Conservation (phyloP, 2,888 invertebrate species). For the Colletes collaris region DNA sequence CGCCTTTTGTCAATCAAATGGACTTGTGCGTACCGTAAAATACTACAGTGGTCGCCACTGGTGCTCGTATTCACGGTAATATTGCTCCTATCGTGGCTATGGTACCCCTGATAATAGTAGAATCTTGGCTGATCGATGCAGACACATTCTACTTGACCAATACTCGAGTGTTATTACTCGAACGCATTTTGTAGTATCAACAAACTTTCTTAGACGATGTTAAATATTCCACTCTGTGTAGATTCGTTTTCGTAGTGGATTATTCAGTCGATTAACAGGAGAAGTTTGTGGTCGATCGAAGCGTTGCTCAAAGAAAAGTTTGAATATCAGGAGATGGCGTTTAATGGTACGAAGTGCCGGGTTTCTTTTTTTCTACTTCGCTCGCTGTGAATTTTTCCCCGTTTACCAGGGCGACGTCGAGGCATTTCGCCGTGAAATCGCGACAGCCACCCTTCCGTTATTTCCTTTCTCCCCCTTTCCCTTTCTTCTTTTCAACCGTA, state of each 20-base stretch:
- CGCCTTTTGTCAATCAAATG: background rate
- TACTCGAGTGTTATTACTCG: too few species aligned
- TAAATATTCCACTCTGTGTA: too few species aligned
- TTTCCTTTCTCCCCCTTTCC: background rate
- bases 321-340: background rate
- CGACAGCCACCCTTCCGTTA: conserved; percentile 7
- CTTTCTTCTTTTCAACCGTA: conserved; percentile 15
- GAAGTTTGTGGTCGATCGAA: background rate
- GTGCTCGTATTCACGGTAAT: too few species aligned
- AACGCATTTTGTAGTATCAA: too few species aligned
- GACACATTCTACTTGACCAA: too few species aligned
- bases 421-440: conserved; percentile 12
- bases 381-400: conserved; percentile 1
- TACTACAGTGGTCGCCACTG: background rate
- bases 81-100: too few species aligned
- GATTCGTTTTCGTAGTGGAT: too few species aligned
- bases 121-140: too few species aligned
- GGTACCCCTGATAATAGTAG: too few species aligned
- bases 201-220: too few species aligned
- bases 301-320: conserved; percentile 4
- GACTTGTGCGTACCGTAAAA: background rate
- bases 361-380: conserved; percentile 14
- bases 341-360: too few species aligned
- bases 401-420: conserved; percentile 14
- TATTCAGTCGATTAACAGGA: background rate